Evolutionary conservation across 2,113 vertebrate genomes (phyloP), one percentile per base, ranked within the genome.

Genomic region (Montifringilla adamsi): DNA sequence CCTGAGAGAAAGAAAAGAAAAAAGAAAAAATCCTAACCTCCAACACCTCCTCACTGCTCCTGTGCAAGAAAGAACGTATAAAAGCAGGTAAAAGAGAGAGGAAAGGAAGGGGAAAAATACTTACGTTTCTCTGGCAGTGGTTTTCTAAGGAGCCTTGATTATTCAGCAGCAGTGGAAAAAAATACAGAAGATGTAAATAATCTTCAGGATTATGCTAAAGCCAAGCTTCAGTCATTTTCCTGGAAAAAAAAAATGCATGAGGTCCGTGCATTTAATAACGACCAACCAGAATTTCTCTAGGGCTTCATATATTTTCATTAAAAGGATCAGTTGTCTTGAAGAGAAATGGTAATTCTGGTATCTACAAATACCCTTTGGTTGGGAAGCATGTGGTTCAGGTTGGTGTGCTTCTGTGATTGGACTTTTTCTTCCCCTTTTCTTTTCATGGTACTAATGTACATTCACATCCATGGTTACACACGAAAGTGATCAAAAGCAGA

Each of bases 271-370:
- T 94, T 94, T 94, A 90, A 90, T 90, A 95, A 68, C 8, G 1
- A 88, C 93, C 85, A 90, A 68, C 39, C 66, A 73, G 86, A 75
- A 84, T 95, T 96, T 93, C 94, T 96, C 90, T 93, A 72, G 93
- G 90, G 92, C 66, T 94, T 84, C 94, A 79, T 94, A 22, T 50
- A 50, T 87, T 93, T 90, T 97, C 60, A 84, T 92, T 72, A 89
- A 92, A 84, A 72, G 73, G 85, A 90, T 96, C 72, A 33, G 80
- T 92, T 95, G 76, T 86, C 88, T 92, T 66, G 80, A 87, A 93
- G 80, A 89, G 86, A 95, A 96, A 92, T 90, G 83, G 80, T 66
- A 90, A 92, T 93, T 94, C 82, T 91, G 59, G 37, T 90, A 87
- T 91, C 84, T 84, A 47, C 86, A 90, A 84, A 89, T 87, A 69